Evolutionary conservation across 2,113 vertebrate species (phyloP), one percentile per base, ranked within the genome.

Genomic region (Noctilio leporinus): DNA sequence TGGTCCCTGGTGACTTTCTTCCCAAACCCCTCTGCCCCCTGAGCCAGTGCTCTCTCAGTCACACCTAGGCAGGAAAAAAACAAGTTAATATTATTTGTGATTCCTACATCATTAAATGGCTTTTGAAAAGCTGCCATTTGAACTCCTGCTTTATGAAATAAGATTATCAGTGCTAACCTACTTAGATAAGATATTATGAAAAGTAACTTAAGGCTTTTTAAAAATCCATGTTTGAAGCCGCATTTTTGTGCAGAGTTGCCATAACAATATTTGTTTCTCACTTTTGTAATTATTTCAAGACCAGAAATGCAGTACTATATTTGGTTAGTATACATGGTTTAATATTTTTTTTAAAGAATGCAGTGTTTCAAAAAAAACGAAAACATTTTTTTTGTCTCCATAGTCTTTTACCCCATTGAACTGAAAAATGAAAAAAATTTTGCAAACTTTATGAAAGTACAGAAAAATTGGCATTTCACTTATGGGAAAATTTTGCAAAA

Each of bases 381-480:
- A 62, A 80, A 67, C 3, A 19, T 49, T 76, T 83, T 59, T 80
- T 49, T 69, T 43, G 45, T 55, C 77, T 90, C 86, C 35, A 64
- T 3, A 96, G 47, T n/a, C 22, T 80, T 84, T 94, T 43, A 62
- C 89, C 85, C 28, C 53, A 91, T 94, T 91, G 86, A 86, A 91
- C 17, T 88, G 77, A 95, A 95, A 92, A 95, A 65, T 35, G 55
- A 20, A 84, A 93, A 89, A 97, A 40, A 86, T 33, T 92, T 8
- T 86, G 10, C 73, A 84, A 70, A 40, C 1, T 67, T 96, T 55
- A 94, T 91, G 38, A 38, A 96, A 96, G 62, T 86, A 81, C 83
- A 97, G 70, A 57, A 73, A 93, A 95, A 73, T 20, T 95, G 89
- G 89, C 72, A 89, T 97, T 86, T 97, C 77, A 84, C 35, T 97